These are phyloP conservation scores for Drosophila dives DNA, from an alignment of 2,888 invertebrate species.

Conservation along the genomic window DNA sequence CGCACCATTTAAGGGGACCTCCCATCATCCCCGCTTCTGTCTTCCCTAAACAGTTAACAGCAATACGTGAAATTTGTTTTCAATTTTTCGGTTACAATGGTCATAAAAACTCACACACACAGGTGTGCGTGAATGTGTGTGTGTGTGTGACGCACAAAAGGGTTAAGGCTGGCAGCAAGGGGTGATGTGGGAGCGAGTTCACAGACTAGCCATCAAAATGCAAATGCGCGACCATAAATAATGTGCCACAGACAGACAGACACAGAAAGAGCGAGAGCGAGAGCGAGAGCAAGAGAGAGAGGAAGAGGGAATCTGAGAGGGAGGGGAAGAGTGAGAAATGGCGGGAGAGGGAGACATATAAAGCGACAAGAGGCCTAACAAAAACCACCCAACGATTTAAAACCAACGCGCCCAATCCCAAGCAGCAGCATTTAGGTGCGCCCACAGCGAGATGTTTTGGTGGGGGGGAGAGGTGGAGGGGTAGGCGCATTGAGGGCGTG, in stretches of 20 bases:
- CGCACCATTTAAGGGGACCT: background rate
- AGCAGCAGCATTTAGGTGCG: conserved; percentile 24
- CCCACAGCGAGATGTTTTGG: background rate
- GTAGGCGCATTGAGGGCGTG: conserved; percentile 40
- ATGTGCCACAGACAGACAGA: conserved; percentile 59
- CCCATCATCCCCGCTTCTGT: conserved; percentile 1
- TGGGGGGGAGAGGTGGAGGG: background rate
- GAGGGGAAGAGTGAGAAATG: conserved; percentile 18
- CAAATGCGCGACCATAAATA: conserved; percentile 80
- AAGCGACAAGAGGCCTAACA: conserved; percentile 58
- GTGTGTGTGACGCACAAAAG: conserved; percentile 30
- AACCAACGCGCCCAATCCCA: conserved; percentile 27
- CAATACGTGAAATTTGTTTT: conserved; percentile 77
- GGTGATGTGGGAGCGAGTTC: conserved; percentile 1
- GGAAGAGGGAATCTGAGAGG: too few relatives aligned
- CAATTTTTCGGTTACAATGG: conserved; percentile 74
- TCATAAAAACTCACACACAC: conserved; percentile 63
- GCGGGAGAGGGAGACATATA: conserved; percentile 20
- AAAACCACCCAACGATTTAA: conserved; percentile 76
- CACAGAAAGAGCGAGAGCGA: conserved; percentile 7
- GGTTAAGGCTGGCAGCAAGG: conserved; percentile 48
- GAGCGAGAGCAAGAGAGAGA: background rate
- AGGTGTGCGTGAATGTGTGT: conserved; percentile 29
- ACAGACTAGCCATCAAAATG: conserved; percentile 70
- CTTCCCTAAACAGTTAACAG: conserved; percentile 39